Evolutionary conservation across 2,888 invertebrate species (phyloP), one percentile per base, ranked within the genome.

Genomic region (Cheilosia scutellata): DNA sequence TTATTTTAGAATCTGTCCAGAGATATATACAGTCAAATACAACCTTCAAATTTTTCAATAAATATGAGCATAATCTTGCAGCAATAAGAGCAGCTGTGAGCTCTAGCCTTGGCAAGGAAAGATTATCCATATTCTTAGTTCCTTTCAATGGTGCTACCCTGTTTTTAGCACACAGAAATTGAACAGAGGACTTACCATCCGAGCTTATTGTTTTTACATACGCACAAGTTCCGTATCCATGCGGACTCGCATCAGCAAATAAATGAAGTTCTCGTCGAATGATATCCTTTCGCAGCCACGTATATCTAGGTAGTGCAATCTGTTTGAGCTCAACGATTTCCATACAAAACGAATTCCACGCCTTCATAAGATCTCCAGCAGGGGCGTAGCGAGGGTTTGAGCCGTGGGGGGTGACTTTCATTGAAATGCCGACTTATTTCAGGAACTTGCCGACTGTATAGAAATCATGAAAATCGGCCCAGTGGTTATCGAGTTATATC

Each of bases 161-260:
- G 44, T 65, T 47, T 47, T 75, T 65, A 1, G 63, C 55, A 20
- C 74, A 74, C 5, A 63, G 63, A 60, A 74, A 74, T 3, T n/a
- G 40, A 13, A 63, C 31, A 5, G n/a, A 16, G 1, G 44, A n/a
- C n/a, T 58, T 16, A 25, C 5, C 27, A 7, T 53, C 25, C n/a
- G 11, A 5, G 27, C 33, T 25, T 63, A 29, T 16, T 2, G 55
- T 20, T 44, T 29, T 63, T 1, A 74, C 16, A 40, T 60, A 71
- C 2, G 71, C 71, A 3, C 63, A 42, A 57, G 37, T 25, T 9
- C 29, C 63, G 33, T 57, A 20, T 13, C 9, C 63, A 5, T 31
- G 27, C 5, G 27, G n/a, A 16, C 42, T 53, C 2, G 51, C 44
- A 47, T 47, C 63, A 20, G 63, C 63, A 20, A 63, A 63, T 2